Evolutionary conservation across 2,888 invertebrate species (phyloP), one percentile per base, ranked within the genome.

Genomic region (Philonicus albiceps): DNA sequence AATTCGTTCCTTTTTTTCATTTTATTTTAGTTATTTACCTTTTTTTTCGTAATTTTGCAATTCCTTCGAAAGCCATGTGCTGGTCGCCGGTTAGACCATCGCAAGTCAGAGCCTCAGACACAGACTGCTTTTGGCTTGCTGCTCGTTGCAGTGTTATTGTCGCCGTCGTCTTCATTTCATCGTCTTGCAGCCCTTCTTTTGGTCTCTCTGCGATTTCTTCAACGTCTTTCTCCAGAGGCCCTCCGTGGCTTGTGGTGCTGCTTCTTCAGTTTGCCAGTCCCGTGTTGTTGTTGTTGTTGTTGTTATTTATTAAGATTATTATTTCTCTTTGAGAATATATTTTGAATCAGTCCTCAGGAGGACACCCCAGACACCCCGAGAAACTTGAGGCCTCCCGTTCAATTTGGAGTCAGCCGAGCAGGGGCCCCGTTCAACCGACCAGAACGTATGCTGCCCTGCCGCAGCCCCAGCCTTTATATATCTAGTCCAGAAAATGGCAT

Each of bases 1-100:
- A 64, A 64, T 64, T 64, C 64, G 64, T 64, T 64, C 27, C 22
- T 64, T 64, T 49, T 64, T 64, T 22, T 22, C 64, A 27, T 64
- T 64, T 64, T 27, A 27, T 1, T 64, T 27, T 64, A 27, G 3
- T 64, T 19, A 6, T n/a, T 19, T 22, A 64, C 5, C 22, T 64
- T 64, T 64, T 53, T 55, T 64, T 22, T 64, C 64, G 64, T 64
- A 64, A 64, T 64, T 64, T 64, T 64, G 64, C 64, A 64, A 64
- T 64, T 64, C 64, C 64, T 64, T 64, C 64, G 27, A 64, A 64
- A 64, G 64, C 64, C 81, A 81, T 81, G 81, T 90, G 90, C 89
- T 89, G 88, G 88, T 89, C 90, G 89, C 73, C 85, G 30, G 49
- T 84, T 73, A 37, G 43, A 5, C 64, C 64, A 27, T 64, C 27